Conservation (phyloP, 1,140 invertebrate species). For the Semibalanus balanoides region DNA sequence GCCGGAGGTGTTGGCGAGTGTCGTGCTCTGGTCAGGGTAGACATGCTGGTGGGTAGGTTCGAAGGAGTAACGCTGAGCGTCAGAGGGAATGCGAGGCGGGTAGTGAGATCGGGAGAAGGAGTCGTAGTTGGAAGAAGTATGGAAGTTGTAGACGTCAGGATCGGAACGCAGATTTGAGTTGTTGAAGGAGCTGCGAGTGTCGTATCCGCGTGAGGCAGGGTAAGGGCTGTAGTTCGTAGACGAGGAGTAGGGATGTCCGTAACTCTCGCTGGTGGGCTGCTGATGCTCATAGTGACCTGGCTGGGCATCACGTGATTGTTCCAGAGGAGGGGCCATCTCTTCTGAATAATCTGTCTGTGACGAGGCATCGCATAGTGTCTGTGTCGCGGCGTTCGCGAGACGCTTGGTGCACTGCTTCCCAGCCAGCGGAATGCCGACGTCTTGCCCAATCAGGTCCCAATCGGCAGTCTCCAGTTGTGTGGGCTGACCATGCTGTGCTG, state of each 20-base stretch:
- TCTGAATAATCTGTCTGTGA: background rate
- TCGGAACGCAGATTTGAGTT: background rate
- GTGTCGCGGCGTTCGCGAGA: background rate
- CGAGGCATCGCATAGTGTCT: background rate
- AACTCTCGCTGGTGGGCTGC: background rate
- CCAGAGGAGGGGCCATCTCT: background rate
- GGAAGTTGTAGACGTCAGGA: background rate
- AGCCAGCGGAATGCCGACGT: background rate
- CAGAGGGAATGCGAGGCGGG: no score
- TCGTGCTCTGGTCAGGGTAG: background rate
- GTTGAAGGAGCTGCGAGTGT: background rate
- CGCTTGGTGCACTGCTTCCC: no score
- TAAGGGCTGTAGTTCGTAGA: background rate
- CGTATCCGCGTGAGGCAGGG: background rate
- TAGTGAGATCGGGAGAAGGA: background rate
- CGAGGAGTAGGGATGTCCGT: background rate
- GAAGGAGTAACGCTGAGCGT: no score
- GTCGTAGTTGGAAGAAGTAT: background rate
- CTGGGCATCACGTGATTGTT: background rate
- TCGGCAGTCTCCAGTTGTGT: background rate
- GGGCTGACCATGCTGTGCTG: no score
- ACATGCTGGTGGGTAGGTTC: background rate
- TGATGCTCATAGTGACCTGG: background rate
- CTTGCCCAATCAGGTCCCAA: background rate
- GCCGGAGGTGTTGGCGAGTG: background rate